Evolutionary conservation across 2,888 invertebrate genomes (phyloP), one percentile per base, ranked within the genome.

Genomic region (Atethmia centrago): DNA sequence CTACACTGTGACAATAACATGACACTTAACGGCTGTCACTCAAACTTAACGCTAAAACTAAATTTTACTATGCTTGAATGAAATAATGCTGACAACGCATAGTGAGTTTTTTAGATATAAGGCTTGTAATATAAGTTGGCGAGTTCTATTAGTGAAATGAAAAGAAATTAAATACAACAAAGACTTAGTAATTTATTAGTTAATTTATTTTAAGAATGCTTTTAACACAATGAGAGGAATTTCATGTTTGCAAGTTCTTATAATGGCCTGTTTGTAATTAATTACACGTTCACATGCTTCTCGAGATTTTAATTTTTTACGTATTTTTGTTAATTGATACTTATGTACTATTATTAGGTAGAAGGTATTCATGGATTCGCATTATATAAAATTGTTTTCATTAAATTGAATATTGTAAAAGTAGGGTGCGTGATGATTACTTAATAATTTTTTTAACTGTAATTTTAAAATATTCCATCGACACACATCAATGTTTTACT

Each of bases 1-100:
- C 65, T 72, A 45, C 40, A 47, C n/a, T 63, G 55, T 59, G 69
- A 71, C 64, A 66, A 77, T 78, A 83, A 83, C 81, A 81, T 74
- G 85, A 85, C 86, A 85, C 63, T 55, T 40, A 80, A 73, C 75
- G 55, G 53, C 68, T 77, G 80, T 66, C 78, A 73, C 64, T 36
- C 19, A 16, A 61, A 55, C 61, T 59, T 64, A 51, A 73, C 10
- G 81, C 40, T 53, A 19, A 47, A 25, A 49, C 0, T 36, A 25
- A 28, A 25, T 56, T 45, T 40, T 19, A 47, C 10, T 49, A 36
- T 28, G 70, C 66, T 62, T 47, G 61, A 67, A 45, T 47, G 12
- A 67, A 70, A 77, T 63, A 21, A 47, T 56, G 21, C 53, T 64
- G 53, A 49, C 16, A 45, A 53, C 62, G 21, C n/a, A 55, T 40